Evolutionary conservation across 37 sponge, comb jelly and placozoan genomes (phyloP), one percentile per base, ranked within the genome.

Genomic region (Haliclona indistincta): DNA sequence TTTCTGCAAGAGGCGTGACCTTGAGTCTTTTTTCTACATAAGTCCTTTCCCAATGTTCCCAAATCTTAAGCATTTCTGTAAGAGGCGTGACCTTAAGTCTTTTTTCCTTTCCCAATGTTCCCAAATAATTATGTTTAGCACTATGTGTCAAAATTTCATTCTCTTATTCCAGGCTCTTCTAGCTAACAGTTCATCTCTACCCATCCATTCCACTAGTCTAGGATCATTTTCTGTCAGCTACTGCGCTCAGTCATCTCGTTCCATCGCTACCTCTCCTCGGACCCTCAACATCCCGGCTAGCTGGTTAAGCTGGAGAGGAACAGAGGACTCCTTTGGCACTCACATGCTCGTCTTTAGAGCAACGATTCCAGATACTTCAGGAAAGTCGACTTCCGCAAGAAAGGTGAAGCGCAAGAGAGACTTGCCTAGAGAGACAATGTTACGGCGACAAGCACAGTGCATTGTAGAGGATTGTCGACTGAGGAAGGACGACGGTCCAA

Each of bases 301-400:
- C 43, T 35, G 17, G 7, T 45, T 84, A 1, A 45, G 70, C 15
- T 84, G 85, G 85, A 76, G 64, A 40, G 76, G 40, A 0, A 58
- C 35, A 23, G 20, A 37, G 22, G 45, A 37, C 3, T 13, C 44
- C 6, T 30, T 22, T 2, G 71, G 85, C 25, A 76, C 73, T 13
- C 85, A 76, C 32, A 70, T 84, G 64, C 64, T 84, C 11, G 78
- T 75, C 29, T 84, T 84, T 28, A 38, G 72, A 19, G 78, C 69
- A 0, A 58, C n/a, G n/a, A n/a, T n/a, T n/a, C n/a, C n/a, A n/a
- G n/a, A n/a, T n/a, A n/a, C n/a, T 22, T 2, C 68, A 25, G 2
- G 29, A 54, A 4, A 0, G 22, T 17, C 17, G 19, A 13, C 25
- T 52, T 15, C 38, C 49, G 35, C 55, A 55, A 2, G 38, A 53